Evolutionary conservation across 2,113 vertebrate genomes (phyloP).

Genomic region (Cathartes aura): DNA sequence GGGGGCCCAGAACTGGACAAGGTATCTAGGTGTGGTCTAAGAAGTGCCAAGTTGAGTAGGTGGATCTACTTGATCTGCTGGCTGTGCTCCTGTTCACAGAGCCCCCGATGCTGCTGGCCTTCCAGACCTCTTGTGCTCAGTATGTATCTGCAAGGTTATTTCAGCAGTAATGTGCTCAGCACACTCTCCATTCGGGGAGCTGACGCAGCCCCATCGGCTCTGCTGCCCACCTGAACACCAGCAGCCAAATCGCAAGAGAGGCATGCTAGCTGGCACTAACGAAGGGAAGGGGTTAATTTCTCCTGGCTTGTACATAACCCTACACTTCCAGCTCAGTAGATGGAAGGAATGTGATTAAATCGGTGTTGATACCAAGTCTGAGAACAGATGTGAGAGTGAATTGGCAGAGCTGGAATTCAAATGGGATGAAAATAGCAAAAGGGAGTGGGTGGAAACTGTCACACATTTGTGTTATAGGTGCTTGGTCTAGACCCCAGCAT

Average conservation of each 20-base stretch:
- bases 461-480: conserved; percentile 52
- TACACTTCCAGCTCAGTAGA: conserved; percentile 20
- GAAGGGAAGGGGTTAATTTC: conserved; percentile 19
- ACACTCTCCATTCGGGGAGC: fast-evolving
- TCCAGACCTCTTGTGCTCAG: not conserved
- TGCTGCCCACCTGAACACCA: not conserved
- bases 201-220: not conserved
- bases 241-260: not conserved
- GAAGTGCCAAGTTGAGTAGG: not conserved
- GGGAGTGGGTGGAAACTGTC: conserved; percentile 27
- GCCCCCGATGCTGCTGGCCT: not conserved
- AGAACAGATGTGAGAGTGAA: conserved; percentile 60
- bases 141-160: not conserved
- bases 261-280: not conserved
- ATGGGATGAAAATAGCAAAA: conserved; percentile 52
- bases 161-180: not conserved
- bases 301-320: not conserved
- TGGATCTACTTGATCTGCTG: not conserved
- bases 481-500: conserved; percentile 28
- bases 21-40: not conserved
- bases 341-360: conserved; percentile 55
- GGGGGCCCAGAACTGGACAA: not conserved
- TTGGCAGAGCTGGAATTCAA: conserved; percentile 39
- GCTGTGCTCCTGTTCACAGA: not conserved
- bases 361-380: conserved; percentile 3